A percentile compares a stretch with the other conserved stretches of the same genome.
phyloP scores from a whole-genome alignment of 92 coral and sea anemone species.

The Bergia puertoricense region DNA sequence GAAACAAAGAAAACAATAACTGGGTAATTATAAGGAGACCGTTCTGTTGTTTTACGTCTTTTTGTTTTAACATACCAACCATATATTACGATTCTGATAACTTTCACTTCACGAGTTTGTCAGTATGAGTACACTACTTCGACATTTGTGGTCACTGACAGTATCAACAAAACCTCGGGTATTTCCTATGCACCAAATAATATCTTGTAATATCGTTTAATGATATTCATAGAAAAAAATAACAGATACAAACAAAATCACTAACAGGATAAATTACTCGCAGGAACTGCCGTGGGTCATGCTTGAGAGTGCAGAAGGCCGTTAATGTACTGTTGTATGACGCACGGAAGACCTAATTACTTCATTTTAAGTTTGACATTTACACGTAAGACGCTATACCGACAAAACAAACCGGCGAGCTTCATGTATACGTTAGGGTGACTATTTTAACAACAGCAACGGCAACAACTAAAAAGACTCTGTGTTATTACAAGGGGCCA shows the following conservation, averaged over 20 bases:
- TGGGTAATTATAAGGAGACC: background rate
- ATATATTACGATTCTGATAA: background rate
- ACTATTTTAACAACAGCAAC: background rate
- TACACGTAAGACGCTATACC: background rate
- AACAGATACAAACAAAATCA: background rate
- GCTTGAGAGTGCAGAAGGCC: background rate
- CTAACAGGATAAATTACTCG: conserved; percentile 5
- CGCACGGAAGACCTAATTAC: background rate
- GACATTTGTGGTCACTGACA: too few species aligned
- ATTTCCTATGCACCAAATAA: background rate
- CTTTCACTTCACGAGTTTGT: background rate
- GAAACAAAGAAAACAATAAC: background rate
- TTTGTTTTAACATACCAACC: background rate
- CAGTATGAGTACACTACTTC: background rate
- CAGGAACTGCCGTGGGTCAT: background rate
- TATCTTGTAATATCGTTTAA: background rate
- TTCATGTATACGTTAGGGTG: background rate
- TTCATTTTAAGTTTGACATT: background rate
- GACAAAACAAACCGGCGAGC: background rate
- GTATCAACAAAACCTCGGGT: background rate
- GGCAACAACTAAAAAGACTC: background rate
- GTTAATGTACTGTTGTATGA: background rate
- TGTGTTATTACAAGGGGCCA: background rate
- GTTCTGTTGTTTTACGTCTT: background rate
- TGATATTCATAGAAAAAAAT: background rate